Evolutionary conservation across 30 jellyfish, hydroid and myxozoan species (phyloP).

Genomic region (Catostylus mosaicus): DNA sequence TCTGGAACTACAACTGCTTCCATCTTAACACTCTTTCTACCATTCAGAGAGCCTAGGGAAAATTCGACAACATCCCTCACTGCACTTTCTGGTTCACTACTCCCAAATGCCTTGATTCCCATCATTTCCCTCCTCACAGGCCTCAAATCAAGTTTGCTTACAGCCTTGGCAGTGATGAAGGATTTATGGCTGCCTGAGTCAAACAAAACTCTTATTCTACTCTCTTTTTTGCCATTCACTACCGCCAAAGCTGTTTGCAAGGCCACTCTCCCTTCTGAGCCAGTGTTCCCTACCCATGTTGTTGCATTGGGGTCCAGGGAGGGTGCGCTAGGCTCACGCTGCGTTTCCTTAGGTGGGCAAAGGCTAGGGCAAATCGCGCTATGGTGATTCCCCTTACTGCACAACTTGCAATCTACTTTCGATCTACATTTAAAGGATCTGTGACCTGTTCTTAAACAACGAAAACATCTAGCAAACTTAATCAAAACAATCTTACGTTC

Average conservation of each 20-base stretch:
- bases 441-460: background rate
- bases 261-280: constrained; percentile 72
- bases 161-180: constrained; percentile 69
- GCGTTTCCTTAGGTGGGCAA: constrained; percentile 28
- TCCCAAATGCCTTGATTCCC: constrained; percentile 62
- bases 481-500: constrained; percentile 13
- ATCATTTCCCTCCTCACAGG: constrained; percentile 60
- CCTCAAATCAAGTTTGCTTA: constrained; percentile 40
- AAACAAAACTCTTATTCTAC: constrained; percentile 60
- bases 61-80: constrained; percentile 55
- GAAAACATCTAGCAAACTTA: constrained; percentile 18
- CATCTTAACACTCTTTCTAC: constrained; percentile 5
- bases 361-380: constrained; percentile 1
- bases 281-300: constrained; percentile 53
- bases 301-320: constrained; percentile 41
- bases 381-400: background rate
- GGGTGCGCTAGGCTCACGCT: constrained; percentile 47
- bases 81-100: constrained; percentile 36
- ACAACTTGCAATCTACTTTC: background rate
- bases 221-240: constrained; percentile 48
- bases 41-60: constrained; percentile 12
- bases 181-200: constrained; percentile 62
- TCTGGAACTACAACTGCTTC: constrained; percentile 33
- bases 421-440: background rate
- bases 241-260: constrained; percentile 70